Evolutionary conservation across 2,797 vertebrate genomes (phyloP), one percentile per base, ranked within the genome.

Genomic region (Tenualosa ilisha): DNA sequence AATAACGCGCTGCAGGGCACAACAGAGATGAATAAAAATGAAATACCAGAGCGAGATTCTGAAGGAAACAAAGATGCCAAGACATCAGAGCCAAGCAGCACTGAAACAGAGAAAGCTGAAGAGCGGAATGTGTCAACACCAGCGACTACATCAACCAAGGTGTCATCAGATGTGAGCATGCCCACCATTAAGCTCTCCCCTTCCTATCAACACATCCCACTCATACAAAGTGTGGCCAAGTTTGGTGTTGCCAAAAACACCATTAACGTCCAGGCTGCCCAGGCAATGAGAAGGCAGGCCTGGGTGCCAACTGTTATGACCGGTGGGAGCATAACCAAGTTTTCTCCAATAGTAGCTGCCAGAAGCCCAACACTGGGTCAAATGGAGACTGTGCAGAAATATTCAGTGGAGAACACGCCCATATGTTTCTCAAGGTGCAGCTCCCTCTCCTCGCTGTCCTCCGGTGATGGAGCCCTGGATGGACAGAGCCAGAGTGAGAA

Each of bases 401-500:
- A 97, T 91, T 97, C 95, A 0, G 97, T 97, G 11, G 97, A 98
- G 88, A 97, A 98, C 50, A 98, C 97, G 0, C 97, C 97, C 0
- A 97, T 98, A 88, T 98, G 97, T 91, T 98, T 99, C 89, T 99
- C 98, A 11, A 96, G 97, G 0, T 99, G 98, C 88, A 99, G 98
- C 85, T 99, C 98, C 0, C 93, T 99, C 84, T 99, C 98, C 9
- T 99, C 98, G 0, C 95, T 99, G 0, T 99, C 98, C 15, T 99
- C 97, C 0, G 97, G 97, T 0, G 98, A 99, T 40, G 98, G 95
- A 0, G 95, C 94, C 0, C 89, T 97, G 86, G 97, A 98, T 0
- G 96, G 94, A n/a, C 95, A 95, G 43, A 97, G 96, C 86, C 98
- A 97, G 86, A 99, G 97, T 0, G 98, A 99, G 90, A 97, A 96